Evolutionary conservation across 2,888 invertebrate species (phyloP).

Genomic region (Apotomis betuletana): DNA sequence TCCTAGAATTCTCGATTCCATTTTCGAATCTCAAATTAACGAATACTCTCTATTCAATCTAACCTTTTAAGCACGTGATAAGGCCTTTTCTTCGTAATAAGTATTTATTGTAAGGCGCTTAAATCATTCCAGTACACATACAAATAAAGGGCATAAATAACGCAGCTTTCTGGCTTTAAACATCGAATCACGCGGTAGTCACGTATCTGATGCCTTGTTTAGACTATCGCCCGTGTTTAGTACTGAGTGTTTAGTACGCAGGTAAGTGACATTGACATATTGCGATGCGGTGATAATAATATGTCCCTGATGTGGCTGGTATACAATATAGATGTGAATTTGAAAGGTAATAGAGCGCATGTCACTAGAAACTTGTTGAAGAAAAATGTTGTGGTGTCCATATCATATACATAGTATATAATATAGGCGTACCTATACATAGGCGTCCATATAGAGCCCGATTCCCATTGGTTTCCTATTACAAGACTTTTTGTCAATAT

Average conservation of each 20-base stretch:
- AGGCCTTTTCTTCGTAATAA: slow-evolving; percentile 25
- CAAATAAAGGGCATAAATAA: slow-evolving; percentile 32
- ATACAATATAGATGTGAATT: too few relatives aligned
- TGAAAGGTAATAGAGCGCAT: too few relatives aligned
- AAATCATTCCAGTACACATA: slow-evolving; percentile 38
- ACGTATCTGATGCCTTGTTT: slow-evolving; percentile 39
- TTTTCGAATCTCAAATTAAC: slow-evolving; percentile 9
- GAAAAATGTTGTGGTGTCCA: too few relatives aligned
- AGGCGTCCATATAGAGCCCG: too few relatives aligned
- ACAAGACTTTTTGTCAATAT: too few relatives aligned
- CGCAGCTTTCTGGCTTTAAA: slow-evolving; percentile 34
- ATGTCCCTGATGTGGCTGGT: too few relatives aligned
- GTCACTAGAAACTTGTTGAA: too few relatives aligned
- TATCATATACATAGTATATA: too few relatives aligned
- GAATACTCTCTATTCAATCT: slow-evolving; percentile 16
- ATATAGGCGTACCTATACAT: too few relatives aligned
- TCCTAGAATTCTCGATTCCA: neutral
- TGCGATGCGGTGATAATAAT: too few relatives aligned
- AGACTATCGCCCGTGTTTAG: neutral
- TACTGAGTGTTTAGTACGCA: slow-evolving; percentile 15
- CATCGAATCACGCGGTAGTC: slow-evolving; percentile 36
- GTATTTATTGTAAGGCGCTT: slow-evolving; percentile 27
- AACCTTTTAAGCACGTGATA: slow-evolving; percentile 24
- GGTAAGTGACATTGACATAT: neutral
- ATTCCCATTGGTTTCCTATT: too few relatives aligned